Evolutionary conservation across 2,797 vertebrate species (phyloP).

Genomic region (Chaetodon trifasciatus): DNA sequence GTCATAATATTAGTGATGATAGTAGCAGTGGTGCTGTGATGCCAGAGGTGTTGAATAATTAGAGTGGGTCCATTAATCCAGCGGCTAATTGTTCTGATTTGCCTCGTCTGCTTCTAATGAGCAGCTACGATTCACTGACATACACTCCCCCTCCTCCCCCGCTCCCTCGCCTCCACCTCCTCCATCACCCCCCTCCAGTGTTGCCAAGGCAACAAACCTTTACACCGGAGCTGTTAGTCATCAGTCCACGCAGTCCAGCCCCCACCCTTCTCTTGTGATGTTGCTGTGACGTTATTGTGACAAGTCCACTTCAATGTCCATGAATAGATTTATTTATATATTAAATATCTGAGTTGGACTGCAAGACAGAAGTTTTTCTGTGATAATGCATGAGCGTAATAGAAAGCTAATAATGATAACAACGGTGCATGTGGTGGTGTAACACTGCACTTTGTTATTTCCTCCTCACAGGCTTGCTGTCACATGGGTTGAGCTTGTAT

Average conservation of each 20-base stretch:
- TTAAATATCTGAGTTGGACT: not conserved
- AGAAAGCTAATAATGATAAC: not conserved
- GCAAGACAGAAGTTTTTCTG: not conserved
- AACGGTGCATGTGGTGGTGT: not conserved
- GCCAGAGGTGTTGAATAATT: not conserved
- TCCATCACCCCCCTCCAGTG: constrained; percentile 2
- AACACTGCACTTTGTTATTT: not conserved
- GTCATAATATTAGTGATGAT: no score
- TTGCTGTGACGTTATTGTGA: constrained; percentile 41
- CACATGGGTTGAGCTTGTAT: constrained; percentile 46
- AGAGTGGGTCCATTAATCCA: not conserved
- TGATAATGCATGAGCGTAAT: no score
- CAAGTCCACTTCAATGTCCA: not conserved
- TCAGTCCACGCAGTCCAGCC: constrained; percentile 19
- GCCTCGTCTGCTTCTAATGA: constrained; percentile 16
- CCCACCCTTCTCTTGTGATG: not conserved
- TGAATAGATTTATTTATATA: not conserved
- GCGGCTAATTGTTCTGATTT: not conserved
- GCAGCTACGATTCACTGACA: constrained; percentile 26
- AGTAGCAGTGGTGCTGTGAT: no score
- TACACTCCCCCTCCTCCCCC: constrained; percentile 2
- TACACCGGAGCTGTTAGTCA: constrained; percentile 60
- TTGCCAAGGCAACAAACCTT: constrained; percentile 73
- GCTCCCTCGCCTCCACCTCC: not conserved
- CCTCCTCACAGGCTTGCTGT: not conserved